phyloP scores from a whole-genome alignment of 2,113 vertebrate genomes.

The Anser brachyrhynchus region DNA sequence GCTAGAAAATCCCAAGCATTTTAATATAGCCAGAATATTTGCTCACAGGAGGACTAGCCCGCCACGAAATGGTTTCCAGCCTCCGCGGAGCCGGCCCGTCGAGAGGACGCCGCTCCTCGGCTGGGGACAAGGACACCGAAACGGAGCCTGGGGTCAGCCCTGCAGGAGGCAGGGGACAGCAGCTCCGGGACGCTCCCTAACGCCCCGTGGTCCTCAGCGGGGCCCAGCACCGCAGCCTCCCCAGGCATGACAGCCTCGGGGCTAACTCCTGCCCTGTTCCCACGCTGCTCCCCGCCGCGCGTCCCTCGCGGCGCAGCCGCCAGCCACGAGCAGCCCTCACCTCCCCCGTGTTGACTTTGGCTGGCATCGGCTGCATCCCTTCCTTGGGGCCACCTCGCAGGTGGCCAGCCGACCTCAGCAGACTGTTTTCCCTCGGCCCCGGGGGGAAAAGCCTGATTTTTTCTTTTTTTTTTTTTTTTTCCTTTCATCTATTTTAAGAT shows the following conservation, averaged over 20 bases:
- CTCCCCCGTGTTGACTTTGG: constrained; percentile 3
- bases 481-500: constrained; percentile 57
- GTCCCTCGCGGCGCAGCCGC: accelerated
- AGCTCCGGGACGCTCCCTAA: too few relatives aligned
- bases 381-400: constrained; percentile 12
- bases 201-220: too few relatives aligned
- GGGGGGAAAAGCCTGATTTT: neutral
- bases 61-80: accelerated
- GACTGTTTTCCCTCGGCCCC: neutral
- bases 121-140: neutral
- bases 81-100: neutral
- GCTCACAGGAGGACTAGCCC: neutral
- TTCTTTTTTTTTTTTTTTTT: neutral
- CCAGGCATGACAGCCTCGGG: too few relatives aligned
- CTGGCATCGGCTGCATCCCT: neutral
- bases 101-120: neutral
- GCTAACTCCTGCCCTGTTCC: neutral
- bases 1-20: constrained; percentile 46
- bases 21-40: neutral
- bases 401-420: neutral
- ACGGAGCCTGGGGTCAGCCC: neutral
- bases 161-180: too few relatives aligned
- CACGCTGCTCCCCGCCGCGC: accelerated
- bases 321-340: neutral
- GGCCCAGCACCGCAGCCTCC: neutral